Percentiles rank a stretch among this genome's conserved stretches.
phyloP scores from a whole-genome alignment of 2,797 vertebrate species.

The Manis pentadactyla region DNA sequence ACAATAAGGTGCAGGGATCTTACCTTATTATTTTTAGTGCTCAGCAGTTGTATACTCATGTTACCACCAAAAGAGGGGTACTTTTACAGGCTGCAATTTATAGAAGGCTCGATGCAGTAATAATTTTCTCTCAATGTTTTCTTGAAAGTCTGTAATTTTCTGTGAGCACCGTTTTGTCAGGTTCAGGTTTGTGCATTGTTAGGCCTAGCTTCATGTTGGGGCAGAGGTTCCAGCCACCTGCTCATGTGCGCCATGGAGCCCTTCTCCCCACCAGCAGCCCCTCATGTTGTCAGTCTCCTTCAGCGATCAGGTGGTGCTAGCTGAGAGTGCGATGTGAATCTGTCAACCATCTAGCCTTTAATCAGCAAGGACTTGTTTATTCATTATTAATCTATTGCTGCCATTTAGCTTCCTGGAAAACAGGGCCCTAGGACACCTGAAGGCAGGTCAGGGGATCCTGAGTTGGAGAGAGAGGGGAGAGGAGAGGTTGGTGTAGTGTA shows the following conservation, averaged over 20 bases:
- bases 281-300: background rate
- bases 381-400: background rate
- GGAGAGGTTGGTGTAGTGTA: background rate
- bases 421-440: background rate
- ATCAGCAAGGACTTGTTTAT: background rate
- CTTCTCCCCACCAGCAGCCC: background rate
- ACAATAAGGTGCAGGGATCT: background rate
- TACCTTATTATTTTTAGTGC: background rate
- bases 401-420: background rate
- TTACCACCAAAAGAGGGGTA: background rate
- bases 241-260: fast-evolving
- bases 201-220: background rate
- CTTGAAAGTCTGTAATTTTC: background rate
- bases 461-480: background rate
- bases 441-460: background rate
- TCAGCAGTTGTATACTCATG: background rate
- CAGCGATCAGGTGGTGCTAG: background rate
- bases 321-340: background rate
- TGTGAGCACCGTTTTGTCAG: background rate
- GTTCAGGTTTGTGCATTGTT: background rate
- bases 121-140: background rate
- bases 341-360: background rate
- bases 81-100: background rate
- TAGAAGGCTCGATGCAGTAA: background rate
- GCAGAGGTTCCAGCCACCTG: background rate